Evolutionary conservation across 2,797 vertebrate genomes (phyloP).

Genomic region (Varecia variegata): DNA sequence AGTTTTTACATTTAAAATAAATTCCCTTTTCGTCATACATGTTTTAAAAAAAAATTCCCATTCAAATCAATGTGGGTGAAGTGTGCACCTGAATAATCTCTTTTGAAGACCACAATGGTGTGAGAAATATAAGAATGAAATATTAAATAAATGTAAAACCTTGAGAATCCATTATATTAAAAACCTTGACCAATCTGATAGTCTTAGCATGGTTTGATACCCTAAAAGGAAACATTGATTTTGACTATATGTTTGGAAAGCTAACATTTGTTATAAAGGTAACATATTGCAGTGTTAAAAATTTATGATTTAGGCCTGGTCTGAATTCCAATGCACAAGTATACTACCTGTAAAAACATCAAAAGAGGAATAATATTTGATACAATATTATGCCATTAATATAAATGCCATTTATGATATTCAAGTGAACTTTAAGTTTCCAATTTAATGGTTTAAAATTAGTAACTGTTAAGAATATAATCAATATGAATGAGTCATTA

Average conservation of each 20-base stretch:
- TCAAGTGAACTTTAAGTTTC: background rate
- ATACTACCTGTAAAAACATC: background rate
- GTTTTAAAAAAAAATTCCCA: constrained; percentile 77
- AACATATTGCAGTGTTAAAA: constrained; percentile 68
- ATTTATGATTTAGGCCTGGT: background rate
- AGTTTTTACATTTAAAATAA: constrained; percentile 78
- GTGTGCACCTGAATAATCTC: constrained; percentile 80
- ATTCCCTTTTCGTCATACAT: constrained; percentile 69
- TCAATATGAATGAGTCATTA: background rate
- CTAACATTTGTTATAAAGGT: constrained; percentile 74
- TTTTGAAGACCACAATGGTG: constrained; percentile 73
- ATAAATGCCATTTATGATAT: background rate
- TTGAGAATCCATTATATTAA: constrained; percentile 54
- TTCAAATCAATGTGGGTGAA: constrained; percentile 81
- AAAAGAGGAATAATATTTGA: background rate
- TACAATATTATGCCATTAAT: background rate
- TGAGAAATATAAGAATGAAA: constrained; percentile 79
- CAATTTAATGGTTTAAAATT: background rate
- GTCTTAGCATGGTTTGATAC: background rate
- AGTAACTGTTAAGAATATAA: background rate
- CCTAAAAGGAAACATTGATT: constrained; percentile 46
- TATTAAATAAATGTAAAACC: constrained; percentile 77
- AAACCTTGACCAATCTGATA: constrained; percentile 25
- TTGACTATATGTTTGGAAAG: constrained; percentile 57
- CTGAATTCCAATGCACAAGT: constrained; percentile 37